Evolutionary conservation across 2,888 invertebrate species (phyloP).

Genomic region (Apodemia zela): DNA sequence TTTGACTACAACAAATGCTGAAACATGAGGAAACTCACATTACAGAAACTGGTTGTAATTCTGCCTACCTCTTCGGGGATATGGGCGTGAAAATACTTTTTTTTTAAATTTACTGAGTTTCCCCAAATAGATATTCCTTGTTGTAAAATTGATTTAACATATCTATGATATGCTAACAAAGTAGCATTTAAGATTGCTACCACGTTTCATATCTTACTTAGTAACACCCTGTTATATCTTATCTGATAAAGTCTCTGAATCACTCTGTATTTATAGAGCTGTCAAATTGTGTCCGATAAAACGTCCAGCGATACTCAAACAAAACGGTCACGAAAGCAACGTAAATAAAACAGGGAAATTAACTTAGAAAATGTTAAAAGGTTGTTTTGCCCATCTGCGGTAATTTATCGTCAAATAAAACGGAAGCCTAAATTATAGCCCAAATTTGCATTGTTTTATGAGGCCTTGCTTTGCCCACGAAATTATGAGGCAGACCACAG

Average conservation of each 20-base stretch:
- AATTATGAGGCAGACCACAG: neutral
- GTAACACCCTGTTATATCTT: neutral
- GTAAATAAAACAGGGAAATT: conserved; percentile 4
- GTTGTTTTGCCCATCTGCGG: conserved; percentile 14
- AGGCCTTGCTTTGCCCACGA: neutral
- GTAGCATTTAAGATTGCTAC: no score
- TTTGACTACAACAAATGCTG: no score
- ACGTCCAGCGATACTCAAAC: conserved; percentile 6
- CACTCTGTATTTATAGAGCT: conserved; percentile 12
- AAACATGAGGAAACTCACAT: no score
- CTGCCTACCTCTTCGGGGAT: no score
- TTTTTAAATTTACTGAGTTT: no score
- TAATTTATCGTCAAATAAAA: conserved; percentile 9
- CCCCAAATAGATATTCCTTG: no score
- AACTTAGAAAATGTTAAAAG: conserved; percentile 11
- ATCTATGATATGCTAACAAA: no score
- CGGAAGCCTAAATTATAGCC: neutral
- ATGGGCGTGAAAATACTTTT: no score
- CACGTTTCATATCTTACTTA: neutral
- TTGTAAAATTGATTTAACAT: no score
- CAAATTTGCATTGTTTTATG: conserved; percentile 11
- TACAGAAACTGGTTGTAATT: no score
- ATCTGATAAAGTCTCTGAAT: conserved; percentile 1
- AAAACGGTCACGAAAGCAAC: conserved; percentile 9
- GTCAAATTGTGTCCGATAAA: conserved; percentile 7